Evolutionary conservation across 2,888 invertebrate species (phyloP), one percentile per base, ranked within the genome.

Genomic region (Watsonalla binaria): DNA sequence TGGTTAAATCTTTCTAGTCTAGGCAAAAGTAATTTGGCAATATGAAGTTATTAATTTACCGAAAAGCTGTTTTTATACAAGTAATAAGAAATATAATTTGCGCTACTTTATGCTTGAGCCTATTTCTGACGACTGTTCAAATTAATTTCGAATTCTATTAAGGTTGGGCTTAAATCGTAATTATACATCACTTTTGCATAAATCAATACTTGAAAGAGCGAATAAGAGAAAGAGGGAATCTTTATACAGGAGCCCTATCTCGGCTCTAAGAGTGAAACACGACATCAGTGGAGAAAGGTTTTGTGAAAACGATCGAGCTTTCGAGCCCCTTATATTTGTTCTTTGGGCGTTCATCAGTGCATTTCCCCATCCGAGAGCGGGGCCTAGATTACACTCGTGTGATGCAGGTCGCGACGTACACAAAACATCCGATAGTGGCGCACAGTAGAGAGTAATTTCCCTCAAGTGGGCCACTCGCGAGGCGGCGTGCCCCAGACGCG

Each of bases 391-490:
- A 74, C 78, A 68, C 71, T 74, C 69, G 65, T 63, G 65, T 68
- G 70, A 71, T 72, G 71, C 72, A 73, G 72, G 70, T 74, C 73
- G 65, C 68, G 68, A 61, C 63, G 64, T 60, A 64, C 72, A 78
- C 80, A 78, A 80, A 79, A 80, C 79, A 79, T 70, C 73, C 77
- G 76, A 79, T 81, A 79, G 75, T 65, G 65, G 71, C 66, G 62
- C 70, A 76, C 74, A 70, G 78, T 70, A 75, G 75, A 80, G 80
- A 78, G 84, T 85, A 84, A 88, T 87, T 84, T 85, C 78, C 72
- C 72, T 80, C 81, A 82, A 87, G 88, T 84, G 77, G 72, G 74
- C 68, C 76, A 84, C 78, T 82, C 72, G 64, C 64, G 60, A 60
- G 54, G 54, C 54, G 66, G 69, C 63, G 58, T 62, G 65, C 67